Percentiles rank a stretch among this genome's conserved stretches.
phyloP scores from a whole-genome alignment of 2,113 vertebrate species.

The Anoplopoma fimbria region DNA sequence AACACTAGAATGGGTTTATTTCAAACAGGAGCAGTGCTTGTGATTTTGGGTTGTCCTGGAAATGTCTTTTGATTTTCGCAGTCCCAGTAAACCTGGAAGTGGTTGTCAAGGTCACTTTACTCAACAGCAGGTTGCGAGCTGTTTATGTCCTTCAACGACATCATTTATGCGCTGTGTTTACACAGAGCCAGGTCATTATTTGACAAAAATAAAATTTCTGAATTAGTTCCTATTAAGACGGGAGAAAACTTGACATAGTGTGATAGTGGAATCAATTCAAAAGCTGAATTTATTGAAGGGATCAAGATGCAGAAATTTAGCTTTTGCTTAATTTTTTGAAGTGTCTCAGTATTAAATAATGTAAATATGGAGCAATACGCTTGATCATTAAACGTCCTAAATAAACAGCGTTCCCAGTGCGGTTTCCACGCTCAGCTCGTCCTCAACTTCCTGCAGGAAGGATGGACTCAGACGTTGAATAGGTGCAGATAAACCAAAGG shows the following conservation, averaged over 20 bases:
- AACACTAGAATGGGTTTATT: neutral
- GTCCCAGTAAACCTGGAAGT: neutral
- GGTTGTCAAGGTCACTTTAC: slow-evolving; percentile 8
- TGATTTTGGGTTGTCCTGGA: neutral
- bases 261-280: neutral
- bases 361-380: neutral
- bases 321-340: neutral
- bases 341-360: neutral
- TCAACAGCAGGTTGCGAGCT: neutral
- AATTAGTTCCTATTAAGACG: neutral
- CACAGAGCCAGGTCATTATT: neutral
- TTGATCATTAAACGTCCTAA: slow-evolving; percentile 1
- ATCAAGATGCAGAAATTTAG: neutral
- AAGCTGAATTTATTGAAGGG: neutral
- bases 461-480: slow-evolving; percentile 60
- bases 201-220: neutral
- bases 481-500: slow-evolving; percentile 67
- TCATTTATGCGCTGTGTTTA: neutral
- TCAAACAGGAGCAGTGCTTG: neutral
- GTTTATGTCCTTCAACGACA: neutral
- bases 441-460: slow-evolving; percentile 32
- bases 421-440: neutral
- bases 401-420: slow-evolving; percentile 1
- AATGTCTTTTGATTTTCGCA: neutral
- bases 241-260: no score